Evolutionary conservation across 2,888 invertebrate genomes (phyloP), one percentile per base, ranked within the genome.

Genomic region (Gastrophysa polygoni): DNA sequence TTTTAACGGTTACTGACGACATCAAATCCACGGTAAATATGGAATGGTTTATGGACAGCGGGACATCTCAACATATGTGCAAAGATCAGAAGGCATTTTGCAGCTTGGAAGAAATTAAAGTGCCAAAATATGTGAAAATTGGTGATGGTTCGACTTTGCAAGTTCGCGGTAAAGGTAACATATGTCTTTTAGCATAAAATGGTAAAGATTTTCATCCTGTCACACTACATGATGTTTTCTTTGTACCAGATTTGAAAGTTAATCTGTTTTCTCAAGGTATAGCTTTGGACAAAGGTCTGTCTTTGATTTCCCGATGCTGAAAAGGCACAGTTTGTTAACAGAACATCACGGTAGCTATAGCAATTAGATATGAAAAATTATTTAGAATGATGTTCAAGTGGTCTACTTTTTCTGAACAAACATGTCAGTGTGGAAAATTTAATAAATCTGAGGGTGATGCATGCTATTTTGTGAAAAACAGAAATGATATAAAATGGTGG

Each of bases 221-320:
- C 17, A 63, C 57, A 18, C 43, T 71, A 28, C 48, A 50, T 29
- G 44, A 69, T 64, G 69, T 71, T 17, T 43, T 70, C 16, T 63
- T 65, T 63, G 66, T 71, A 16, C 68, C 69, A 32, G 34, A 65
- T 8, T 52, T 71, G 16, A 59, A 64, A 51, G 57, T 66, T 14
- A 70, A 71, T 60, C 64, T 72, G 59, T 68, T 71, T 55, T 71
- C 69, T 8, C 50, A 59, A 57, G 62, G 63, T 21, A 61, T 57
- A 61, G 68, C 66, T 7, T 57, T 71, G 48, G 67, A 71, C 17
- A 70, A 68, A 57, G 68, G 68, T 21, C 49, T 63, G n/a, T 56
- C 59, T 16, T 59, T 69, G 44, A 51, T 59, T 10, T 66, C 65
- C n/a, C 51, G 56, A 67, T 65, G 38, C 60, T 28, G 50, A 62